Percentiles rank a stretch among this genome's conserved stretches.
phyloP scores from a whole-genome alignment of 2,113 vertebrate genomes.

The Hemiprocne comata region DNA sequence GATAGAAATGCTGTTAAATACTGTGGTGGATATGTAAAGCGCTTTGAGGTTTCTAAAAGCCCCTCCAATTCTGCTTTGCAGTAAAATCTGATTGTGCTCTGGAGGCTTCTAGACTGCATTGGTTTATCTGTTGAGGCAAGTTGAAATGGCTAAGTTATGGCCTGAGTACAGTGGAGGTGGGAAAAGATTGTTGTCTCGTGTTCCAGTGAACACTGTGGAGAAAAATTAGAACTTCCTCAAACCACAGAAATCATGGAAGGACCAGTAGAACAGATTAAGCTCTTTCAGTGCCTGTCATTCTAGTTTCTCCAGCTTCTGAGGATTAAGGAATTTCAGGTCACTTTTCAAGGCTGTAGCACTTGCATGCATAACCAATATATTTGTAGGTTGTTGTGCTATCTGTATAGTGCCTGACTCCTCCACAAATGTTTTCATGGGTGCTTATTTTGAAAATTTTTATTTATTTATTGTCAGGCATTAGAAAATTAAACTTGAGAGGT shows the following conservation, averaged over 20 bases:
- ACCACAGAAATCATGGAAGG: neutral
- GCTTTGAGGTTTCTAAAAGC: constrained; percentile 7
- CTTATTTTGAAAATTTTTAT: neutral
- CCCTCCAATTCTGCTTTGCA: neutral
- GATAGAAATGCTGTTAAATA: neutral
- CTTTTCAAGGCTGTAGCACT: neutral
- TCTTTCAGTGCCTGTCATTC: neutral
- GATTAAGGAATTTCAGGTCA: neutral
- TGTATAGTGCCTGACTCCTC: neutral
- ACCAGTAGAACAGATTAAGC: neutral
- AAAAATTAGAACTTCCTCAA: neutral
- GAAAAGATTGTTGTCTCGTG: neutral
- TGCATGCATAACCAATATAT: neutral
- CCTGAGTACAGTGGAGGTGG: neutral
- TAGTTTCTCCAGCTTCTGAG: neutral
- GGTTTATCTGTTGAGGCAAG: neutral
- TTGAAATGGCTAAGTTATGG: neutral
- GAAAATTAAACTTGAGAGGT: neutral
- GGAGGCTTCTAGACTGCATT: neutral
- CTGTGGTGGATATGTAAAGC: neutral
- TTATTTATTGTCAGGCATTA: neutral
- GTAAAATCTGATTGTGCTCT: constrained; percentile 4
- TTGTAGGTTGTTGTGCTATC: neutral
- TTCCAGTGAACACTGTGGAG: neutral
- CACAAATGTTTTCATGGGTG: neutral